phyloP scores from a whole-genome alignment of 2,113 vertebrate species.

The Daboia siamensis region DNA sequence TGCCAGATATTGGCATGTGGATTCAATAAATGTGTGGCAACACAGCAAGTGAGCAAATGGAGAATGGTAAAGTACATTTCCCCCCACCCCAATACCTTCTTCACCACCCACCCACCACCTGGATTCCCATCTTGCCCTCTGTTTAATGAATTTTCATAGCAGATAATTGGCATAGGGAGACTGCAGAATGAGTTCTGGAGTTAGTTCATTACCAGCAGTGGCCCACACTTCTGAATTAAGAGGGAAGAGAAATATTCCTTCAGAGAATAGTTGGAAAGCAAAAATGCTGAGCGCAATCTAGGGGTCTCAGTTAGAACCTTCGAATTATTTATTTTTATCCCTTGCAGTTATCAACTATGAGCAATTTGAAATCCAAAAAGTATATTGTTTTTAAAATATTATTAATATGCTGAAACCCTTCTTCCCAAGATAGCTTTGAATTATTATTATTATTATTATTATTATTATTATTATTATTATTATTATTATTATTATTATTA shows the following conservation, averaged over 20 bases:
- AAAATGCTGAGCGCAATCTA: not conserved
- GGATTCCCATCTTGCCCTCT: constrained; percentile 14
- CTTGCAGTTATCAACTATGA: not conserved
- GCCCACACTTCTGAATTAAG: not conserved
- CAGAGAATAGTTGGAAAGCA: not conserved
- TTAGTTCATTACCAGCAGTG: not conserved
- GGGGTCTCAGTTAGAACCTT: not conserved
- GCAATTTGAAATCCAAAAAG: not conserved
- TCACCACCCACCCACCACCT: constrained; percentile 23
- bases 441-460: no score
- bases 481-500: no score
- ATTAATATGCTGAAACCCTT: not conserved
- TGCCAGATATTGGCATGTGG: not conserved
- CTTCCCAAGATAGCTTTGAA: not conserved
- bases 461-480: no score
- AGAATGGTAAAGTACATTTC: not conserved
- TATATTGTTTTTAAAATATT: not conserved
- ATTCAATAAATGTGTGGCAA: constrained; percentile 3
- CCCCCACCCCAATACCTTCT: not conserved
- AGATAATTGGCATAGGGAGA: constrained; percentile 4
- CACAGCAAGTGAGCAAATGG: constrained; percentile 4
- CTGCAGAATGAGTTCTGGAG: not conserved
- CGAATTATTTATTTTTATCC: not conserved
- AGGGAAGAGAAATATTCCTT: not conserved
- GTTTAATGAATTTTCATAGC: not conserved